Evolutionary conservation across 2,888 invertebrate species (phyloP), one percentile per base, ranked within the genome.

Genomic region (Macaria liturata): DNA sequence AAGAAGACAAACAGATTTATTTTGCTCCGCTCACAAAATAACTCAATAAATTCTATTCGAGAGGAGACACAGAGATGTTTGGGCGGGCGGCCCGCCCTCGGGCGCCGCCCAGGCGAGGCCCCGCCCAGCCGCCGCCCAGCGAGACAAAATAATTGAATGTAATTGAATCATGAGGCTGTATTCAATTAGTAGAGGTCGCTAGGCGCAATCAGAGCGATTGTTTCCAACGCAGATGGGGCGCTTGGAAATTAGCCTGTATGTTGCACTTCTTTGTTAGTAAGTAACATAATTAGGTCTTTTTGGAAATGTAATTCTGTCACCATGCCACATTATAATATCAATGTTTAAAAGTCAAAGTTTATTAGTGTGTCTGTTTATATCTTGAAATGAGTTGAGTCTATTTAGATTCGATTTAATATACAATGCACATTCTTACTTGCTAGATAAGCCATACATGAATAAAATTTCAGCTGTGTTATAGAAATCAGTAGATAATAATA

Each of bases 131-230:
- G 66, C 81, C 79, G 78, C 79, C 81, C 81, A 78, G 64, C 69
- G 64, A 69, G 71, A 74, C 66, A 61, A 73, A 75, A 83, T 89
- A 88, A 89, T 88, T 86, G 86, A 81, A 72, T 74, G 76, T 89
- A 88, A 90, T 88, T 84, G 79, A 88, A 88, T 88, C 82, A 84
- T 75, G 77, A 74, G 74, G 66, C 67, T 74, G 75, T 80, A 89
- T 89, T 88, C 81, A 87, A 88, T 90, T 89, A 88, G 34, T 69
- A 70, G 66, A 74, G 69, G 67, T 68, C 64, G 66, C 60, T 66
- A 65, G 62, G 56, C 59, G 68, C 77, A 86, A 88, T 88, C 77
- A 86, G 74, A 67, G 74, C 81, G 66, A 83, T 88, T 88, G 88
- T 88, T 74, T 57, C 30, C 8, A 54, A 48, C 53, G 39, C 52